Base-by-base conservation (phyloP, 2,113 vertebrate genomes). In the Oophaga pumilio region DNA sequence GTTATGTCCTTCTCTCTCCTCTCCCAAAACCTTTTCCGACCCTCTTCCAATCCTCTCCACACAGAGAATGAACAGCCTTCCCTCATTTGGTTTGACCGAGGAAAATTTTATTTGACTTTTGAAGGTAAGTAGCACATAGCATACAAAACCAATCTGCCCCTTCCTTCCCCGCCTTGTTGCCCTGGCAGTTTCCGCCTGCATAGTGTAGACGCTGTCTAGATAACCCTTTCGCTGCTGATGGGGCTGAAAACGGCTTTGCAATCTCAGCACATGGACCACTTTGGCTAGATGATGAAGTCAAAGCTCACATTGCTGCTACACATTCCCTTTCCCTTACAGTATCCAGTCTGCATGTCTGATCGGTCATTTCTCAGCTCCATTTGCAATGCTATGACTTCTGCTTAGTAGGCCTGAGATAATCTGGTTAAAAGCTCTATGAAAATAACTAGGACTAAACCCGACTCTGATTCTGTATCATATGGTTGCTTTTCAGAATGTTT, bases 51-150 rank as follows among this genome's bases (percentile, higher is more conserved):
- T 95, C 96, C 94, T 82, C 94, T 95, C 96, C 95, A 96, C 93
- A 97, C 98, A 99, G 98, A 99, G 96, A 99, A 98, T 97, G 98
- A 99, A 96, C 98, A 99, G 97, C 98, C 98, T 95, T 99, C 98
- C 96, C 97, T 99, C 97, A 98, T 99, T 95, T 99, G 98, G 98
- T 99, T 99, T 99, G 98, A 99, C 97, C 97, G 98, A 98, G 98
- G 98, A 96, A 99, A 99, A 96, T 99, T 99, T 99, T 99, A 99
- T 99, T 99, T 99, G 97, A 99, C 98, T 94, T 99, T 99, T 94
- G 98, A 99, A 99, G 98, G 98, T 99, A 99, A 99, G 98, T 99
- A 94, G 93, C 93, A 91, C 95, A 93, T 91, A 95, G 96, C 95
- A 93, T 89, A 87, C 93, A 91, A 90, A 43, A 94, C 93, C 91